Evolutionary conservation across 2,113 vertebrate species (phyloP).

Genomic region (Eublepharis macularius): DNA sequence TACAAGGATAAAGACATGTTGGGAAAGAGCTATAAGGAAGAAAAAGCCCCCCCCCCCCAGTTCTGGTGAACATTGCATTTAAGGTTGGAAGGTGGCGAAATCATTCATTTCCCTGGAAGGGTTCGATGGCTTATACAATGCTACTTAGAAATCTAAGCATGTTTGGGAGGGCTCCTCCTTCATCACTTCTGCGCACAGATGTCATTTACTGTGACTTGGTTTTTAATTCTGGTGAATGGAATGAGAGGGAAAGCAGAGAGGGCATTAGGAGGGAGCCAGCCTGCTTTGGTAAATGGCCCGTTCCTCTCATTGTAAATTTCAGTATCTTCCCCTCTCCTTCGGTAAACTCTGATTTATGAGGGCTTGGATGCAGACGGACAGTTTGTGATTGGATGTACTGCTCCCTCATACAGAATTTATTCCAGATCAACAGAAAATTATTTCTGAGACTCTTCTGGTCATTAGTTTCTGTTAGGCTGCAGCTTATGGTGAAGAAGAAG

Average conservation of each 20-base stretch:
- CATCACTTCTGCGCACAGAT: conserved; percentile 32
- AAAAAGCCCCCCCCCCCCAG: neutral
- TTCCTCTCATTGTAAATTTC: conserved; percentile 62
- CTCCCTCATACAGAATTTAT: conserved; percentile 77
- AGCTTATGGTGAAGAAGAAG: neutral
- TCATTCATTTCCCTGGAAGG: neutral
- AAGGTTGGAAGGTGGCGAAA: neutral
- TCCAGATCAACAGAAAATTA: conserved; percentile 83
- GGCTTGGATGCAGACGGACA: conserved; percentile 76
- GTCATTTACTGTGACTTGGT: conserved; percentile 30
- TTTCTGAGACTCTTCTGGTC: conserved; percentile 74
- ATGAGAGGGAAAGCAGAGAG: neutral
- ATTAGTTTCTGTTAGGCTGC: conserved; percentile 77
- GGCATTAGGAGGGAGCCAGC: neutral
- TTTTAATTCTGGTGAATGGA: conserved; percentile 20
- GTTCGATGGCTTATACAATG: neutral
- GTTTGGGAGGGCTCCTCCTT: conserved; percentile 29
- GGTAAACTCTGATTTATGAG: conserved; percentile 83
- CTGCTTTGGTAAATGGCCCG: conserved; percentile 63
- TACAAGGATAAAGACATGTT: neutral
- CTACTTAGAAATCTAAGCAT: neutral
- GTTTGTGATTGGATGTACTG: conserved; percentile 80
- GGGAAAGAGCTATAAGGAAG: conserved; percentile 12
- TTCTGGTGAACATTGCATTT: neutral
- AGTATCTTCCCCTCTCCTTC: conserved; percentile 64